Conservation (phyloP, 2,113 vertebrate genomes). For the Urocitellus parryii region DNA sequence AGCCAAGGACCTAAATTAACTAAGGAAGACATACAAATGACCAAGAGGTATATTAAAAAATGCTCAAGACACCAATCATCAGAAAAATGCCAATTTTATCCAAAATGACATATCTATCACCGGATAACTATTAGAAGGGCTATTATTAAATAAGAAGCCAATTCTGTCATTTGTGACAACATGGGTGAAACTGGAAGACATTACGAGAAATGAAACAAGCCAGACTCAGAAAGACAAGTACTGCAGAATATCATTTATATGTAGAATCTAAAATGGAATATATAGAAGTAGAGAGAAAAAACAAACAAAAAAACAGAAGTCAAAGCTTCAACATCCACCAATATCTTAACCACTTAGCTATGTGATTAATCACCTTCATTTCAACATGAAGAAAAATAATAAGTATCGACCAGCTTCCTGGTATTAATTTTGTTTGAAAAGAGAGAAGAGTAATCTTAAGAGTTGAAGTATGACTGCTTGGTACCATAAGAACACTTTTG, state of each 20-base stretch:
- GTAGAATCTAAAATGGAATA: neutral
- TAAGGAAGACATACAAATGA: neutral
- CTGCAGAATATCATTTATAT: neutral
- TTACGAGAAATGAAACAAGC: neutral
- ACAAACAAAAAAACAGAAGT: neutral
- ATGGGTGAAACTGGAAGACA: neutral
- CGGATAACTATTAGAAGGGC: neutral
- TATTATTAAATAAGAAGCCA: neutral
- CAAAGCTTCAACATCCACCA: neutral
- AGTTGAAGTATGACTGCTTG: neutral
- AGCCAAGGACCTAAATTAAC: neutral
- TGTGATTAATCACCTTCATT: neutral
- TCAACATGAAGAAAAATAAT: neutral
- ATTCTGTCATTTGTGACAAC: neutral
- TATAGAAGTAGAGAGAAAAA: neutral
- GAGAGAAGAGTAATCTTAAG: neutral
- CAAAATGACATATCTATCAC: neutral
- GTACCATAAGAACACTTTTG: neutral
- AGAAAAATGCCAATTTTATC: neutral
- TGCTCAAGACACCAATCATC: neutral
- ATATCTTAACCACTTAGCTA: neutral
- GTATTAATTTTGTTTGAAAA: slow-evolving; percentile 53
- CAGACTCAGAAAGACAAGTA: neutral
- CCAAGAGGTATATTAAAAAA: neutral
- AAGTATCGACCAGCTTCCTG: neutral